Percentiles rank a stretch among this genome's conserved stretches.
Evolutionary conservation across 2,113 vertebrate species (phyloP).

Genomic region (Columbina picui): DNA sequence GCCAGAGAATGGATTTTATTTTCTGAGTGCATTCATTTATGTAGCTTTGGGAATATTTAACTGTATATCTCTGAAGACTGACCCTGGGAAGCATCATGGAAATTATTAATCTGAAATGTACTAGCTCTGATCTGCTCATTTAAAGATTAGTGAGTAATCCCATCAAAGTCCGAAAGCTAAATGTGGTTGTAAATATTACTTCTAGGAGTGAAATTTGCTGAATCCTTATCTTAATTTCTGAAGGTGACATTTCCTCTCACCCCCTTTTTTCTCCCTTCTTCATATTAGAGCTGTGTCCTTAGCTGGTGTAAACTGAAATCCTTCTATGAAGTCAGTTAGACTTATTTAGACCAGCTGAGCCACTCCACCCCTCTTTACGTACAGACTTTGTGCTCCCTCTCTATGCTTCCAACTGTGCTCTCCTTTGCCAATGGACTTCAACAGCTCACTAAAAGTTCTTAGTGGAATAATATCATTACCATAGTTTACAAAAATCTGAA

Average conservation of each 20-base stretch:
- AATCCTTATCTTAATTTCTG: neutral
- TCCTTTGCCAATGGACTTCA: neutral
- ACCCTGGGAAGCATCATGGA: neutral
- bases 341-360: neutral
- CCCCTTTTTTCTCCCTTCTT: neutral
- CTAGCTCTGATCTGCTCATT: neutral
- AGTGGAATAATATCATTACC: neutral
- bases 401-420: neutral
- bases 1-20: slow-evolving; percentile 5
- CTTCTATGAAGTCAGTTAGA: neutral
- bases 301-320: neutral
- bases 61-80: neutral
- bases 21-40: slow-evolving; percentile 22
- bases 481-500: neutral
- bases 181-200: neutral
- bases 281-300: neutral
- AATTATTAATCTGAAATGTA: neutral
- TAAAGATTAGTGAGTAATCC: slow-evolving; percentile 6
- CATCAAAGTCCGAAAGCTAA: neutral
- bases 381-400: neutral
- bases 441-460: neutral
- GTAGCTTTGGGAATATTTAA: slow-evolving; percentile 29
- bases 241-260: neutral
- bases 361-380: neutral
- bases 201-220: neutral